These are phyloP conservation scores for Tyto alba DNA, from an alignment of 2,113 vertebrate genomes.

Conservation along the genomic window DNA sequence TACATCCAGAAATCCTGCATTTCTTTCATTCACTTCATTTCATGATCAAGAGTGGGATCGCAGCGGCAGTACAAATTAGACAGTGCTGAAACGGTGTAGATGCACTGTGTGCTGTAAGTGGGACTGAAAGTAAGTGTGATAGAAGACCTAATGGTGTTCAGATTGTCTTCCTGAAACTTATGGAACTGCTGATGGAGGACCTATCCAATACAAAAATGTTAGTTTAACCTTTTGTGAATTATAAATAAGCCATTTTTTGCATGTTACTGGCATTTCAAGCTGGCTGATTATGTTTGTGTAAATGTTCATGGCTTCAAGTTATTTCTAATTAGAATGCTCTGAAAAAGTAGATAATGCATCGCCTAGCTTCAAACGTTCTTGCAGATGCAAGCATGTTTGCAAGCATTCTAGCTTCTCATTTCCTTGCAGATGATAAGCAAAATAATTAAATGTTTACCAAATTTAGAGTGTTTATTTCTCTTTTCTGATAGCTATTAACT, in stretches of 20 bases:
- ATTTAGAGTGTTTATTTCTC: neutral
- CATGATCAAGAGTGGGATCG: neutral
- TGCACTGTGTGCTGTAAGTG: neutral
- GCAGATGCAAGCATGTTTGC: neutral
- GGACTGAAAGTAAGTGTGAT: neutral
- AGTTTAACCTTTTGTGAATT: neutral
- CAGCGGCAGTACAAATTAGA: neutral
- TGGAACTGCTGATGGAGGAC: neutral
- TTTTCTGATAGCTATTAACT: neutral
- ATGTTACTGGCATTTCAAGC: neutral
- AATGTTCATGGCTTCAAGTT: neutral
- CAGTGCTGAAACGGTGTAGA: neutral
- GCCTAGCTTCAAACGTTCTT: neutral
- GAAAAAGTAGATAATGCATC: neutral
- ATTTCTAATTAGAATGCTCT: conserved; percentile 12
- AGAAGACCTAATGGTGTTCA: neutral
- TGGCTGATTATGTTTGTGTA: neutral
- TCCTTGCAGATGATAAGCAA: neutral
- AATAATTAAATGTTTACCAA: neutral
- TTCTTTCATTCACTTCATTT: neutral
- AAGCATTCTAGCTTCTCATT: neutral
- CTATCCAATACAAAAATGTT: neutral
- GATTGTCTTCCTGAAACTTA: neutral
- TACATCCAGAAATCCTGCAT: neutral
- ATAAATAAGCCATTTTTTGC: neutral